Evolutionary conservation across 2,888 invertebrate species (phyloP), one percentile per base, ranked within the genome.

Genomic region (Dryadula phaetusa): DNA sequence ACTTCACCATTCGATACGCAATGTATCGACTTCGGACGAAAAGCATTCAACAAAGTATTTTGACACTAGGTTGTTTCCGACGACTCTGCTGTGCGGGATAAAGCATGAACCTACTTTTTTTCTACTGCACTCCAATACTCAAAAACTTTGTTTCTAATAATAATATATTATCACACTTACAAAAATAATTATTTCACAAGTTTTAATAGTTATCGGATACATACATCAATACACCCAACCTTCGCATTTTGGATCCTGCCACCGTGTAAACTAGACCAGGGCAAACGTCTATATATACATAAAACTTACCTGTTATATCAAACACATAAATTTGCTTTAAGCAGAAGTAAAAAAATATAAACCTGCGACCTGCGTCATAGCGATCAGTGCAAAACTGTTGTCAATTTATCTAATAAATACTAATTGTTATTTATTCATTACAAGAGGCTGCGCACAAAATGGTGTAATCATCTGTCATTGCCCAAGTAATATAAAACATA

Each of bases 381-480:
- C 10, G n/a, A 10, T 8, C 37, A 40, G 56, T 37, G 20, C 56
- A 22, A 56, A 56, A 6, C n/a, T 40, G 2, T 40, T 37, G 56
- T 40, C 40, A 56, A 56, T 40, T 40, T 22, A 40, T 8, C 44
- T 60, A 44, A 60, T 44, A 60, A 60, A 28, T 22, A 42, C 44
- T 60, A 60, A 44, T 60, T 44, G 25, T 60, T 60, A 44, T 18
- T 44, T 60, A 44, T 28, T 44, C 14, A 40, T 25, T 56, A 56
- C 2, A 0, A 7, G 1, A 18, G 18, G 44, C 60, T 60, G 47
- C 12, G 58, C 40, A 60, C 49, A 47, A 60, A 40, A 20, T 64
- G 32, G 40, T 42, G 54, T 46, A 64, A 64, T 49, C 49, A 25
- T 42, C 42, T 53, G 44, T 47, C 64, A 46, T 56, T 28, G 58